Evolutionary conservation across 2,797 vertebrate species (phyloP).

Genomic region (Myiothlypis coronata): DNA sequence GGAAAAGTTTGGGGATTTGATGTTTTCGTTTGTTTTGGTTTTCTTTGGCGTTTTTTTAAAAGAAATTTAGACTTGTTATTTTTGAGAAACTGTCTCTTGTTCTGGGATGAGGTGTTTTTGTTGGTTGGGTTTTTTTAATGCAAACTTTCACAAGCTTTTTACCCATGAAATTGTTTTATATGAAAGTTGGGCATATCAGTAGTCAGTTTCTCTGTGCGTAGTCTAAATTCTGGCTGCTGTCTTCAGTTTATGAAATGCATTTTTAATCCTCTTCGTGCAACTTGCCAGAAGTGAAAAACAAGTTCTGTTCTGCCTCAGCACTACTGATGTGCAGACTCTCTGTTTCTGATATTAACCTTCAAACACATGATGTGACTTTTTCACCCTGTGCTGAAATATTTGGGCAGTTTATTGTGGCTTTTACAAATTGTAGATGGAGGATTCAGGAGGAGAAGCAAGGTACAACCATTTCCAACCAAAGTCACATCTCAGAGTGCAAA

Average conservation of each 20-base stretch:
- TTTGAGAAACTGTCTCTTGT: neutral
- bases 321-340: neutral
- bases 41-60: rapidly evolving
- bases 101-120: neutral
- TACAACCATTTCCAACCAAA: neutral
- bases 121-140: neutral
- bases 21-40: rapidly evolving
- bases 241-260: neutral
- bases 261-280: neutral
- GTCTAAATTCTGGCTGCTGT: neutral
- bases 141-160: neutral
- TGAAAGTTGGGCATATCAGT: neutral
- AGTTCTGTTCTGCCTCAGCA: neutral
- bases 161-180: neutral
- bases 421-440: neutral
- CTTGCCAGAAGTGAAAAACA: neutral
- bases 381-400: neutral
- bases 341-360: neutral
- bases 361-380: neutral
- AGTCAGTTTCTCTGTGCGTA: neutral
- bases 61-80: neutral
- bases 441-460: neutral
- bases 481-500: neutral
- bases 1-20: neutral
- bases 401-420: neutral